These are phyloP conservation scores for Dynastes hyllus DNA, from an alignment of 2,888 invertebrate genomes.

Conservation along the genomic window DNA sequence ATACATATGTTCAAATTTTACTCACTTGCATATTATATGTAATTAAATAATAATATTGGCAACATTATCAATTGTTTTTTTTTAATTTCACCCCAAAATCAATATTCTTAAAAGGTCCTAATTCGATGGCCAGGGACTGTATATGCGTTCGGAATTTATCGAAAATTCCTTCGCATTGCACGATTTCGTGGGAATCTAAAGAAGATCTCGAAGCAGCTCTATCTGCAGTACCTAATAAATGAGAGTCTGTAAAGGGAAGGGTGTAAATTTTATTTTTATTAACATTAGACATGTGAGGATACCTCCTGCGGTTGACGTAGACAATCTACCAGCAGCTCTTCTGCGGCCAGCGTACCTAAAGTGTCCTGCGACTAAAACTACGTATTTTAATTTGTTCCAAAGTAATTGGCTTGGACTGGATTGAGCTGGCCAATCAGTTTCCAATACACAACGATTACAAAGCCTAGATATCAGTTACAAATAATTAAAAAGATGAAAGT, in stretches of 20 bases:
- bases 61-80: too few relatives aligned
- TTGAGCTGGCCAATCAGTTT: conserved; percentile 91
- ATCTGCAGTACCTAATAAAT: conserved; percentile 66
- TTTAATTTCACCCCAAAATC: too few relatives aligned
- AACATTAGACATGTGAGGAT: conserved; percentile 36
- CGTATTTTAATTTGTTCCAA: conserved; percentile 96
- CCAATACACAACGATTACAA: conserved; percentile 88
- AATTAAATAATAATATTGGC: too few relatives aligned
- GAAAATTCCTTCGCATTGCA: conserved; percentile 69
- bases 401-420: conserved; percentile 85
- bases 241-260: conserved; percentile 59
- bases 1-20: too few relatives aligned
- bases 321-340: conserved; percentile 74
- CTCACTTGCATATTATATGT: too few relatives aligned
- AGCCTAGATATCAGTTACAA: conserved; percentile 66
- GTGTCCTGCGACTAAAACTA: conserved; percentile 91
- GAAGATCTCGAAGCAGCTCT: conserved; percentile 68
- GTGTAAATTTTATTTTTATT: background rate
- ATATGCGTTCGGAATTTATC: conserved; percentile 74
- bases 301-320: conserved; percentile 71
- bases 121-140: too few relatives aligned
- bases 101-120: too few relatives aligned
- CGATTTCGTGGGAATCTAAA: conserved; percentile 69
- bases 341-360: conserved; percentile 87
- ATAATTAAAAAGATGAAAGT: conserved; percentile 7